These are phyloP conservation scores for Hydraecia micacea DNA, from an alignment of 2,888 invertebrate species.

Conservation along the genomic window DNA sequence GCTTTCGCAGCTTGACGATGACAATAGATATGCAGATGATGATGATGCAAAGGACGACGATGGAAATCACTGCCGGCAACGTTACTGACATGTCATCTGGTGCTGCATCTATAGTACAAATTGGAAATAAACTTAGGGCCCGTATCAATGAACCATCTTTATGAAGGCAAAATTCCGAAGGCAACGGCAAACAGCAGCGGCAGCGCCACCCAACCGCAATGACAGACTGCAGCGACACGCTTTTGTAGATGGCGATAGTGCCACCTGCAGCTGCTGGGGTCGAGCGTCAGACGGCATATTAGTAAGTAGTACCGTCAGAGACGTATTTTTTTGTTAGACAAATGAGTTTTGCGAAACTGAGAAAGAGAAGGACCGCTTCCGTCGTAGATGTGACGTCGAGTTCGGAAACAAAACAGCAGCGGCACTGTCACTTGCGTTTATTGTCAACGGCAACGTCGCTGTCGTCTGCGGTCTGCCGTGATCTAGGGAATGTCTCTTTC, in stretches of 20 bases:
- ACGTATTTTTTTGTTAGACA: no score
- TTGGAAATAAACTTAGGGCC: background rate
- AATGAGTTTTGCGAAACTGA: background rate
- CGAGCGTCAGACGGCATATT: background rate
- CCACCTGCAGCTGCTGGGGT: background rate
- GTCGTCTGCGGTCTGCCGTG: background rate
- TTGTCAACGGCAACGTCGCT: background rate
- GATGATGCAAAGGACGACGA: conserved; percentile 10
- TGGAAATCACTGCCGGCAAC: background rate
- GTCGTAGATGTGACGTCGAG: background rate
- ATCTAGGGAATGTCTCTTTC: background rate
- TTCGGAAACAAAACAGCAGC: background rate
- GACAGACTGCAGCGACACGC: background rate
- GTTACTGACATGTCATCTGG: background rate
- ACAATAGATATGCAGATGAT: conserved; percentile 15
- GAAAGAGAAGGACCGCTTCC: background rate
- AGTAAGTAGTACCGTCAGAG: background rate
- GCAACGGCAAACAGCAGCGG: background rate
- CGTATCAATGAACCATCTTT: background rate
- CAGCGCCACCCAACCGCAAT: background rate
- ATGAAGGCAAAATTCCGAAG: background rate
- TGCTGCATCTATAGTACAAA: background rate
- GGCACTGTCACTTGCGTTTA: background rate
- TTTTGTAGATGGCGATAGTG: background rate
- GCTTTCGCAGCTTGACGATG: conserved; percentile 30